Conservation (phyloP, 2,888 invertebrate genomes). For the Harpalus rufipes region DNA sequence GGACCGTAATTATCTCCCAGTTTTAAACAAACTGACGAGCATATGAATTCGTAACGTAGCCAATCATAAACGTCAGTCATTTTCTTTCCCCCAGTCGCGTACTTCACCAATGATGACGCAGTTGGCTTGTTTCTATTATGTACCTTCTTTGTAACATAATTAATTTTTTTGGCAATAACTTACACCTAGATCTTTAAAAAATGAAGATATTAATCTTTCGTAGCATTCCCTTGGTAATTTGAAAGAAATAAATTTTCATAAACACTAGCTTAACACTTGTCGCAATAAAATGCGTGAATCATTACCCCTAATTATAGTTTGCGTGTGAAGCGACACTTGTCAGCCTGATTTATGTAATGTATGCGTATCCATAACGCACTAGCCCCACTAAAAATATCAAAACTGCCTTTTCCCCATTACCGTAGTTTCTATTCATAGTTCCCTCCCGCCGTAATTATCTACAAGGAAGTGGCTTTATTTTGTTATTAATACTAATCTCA, state of each 20-base stretch:
- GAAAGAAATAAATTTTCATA: slow-evolving; percentile 51
- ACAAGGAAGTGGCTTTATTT: slow-evolving; percentile 32
- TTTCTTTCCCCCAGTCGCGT: too few relatives aligned
- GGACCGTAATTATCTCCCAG: too few relatives aligned
- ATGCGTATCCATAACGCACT: slow-evolving; percentile 42
- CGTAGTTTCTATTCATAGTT: slow-evolving; percentile 45
- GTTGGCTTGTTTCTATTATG: too few relatives aligned
- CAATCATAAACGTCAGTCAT: too few relatives aligned
- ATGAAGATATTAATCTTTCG: neutral
- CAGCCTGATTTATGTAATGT: slow-evolving; percentile 53
- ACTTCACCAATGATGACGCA: too few relatives aligned
- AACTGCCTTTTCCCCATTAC: slow-evolving; percentile 28
- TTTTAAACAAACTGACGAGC: too few relatives aligned
- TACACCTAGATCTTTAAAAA: neutral
- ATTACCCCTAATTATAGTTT: slow-evolving; percentile 53
- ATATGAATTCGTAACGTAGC: too few relatives aligned
- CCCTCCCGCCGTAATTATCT: slow-evolving; percentile 13
- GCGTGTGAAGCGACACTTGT: slow-evolving; percentile 49
- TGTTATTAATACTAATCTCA: slow-evolving; percentile 41
- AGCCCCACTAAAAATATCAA: slow-evolving; percentile 32
- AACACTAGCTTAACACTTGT: slow-evolving; percentile 51
- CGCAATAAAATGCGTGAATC: slow-evolving; percentile 53
- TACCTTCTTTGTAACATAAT: too few relatives aligned
- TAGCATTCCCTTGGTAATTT: neutral
- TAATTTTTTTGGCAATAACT: neutral